phyloP scores from a whole-genome alignment of 2,797 vertebrate genomes.

The Botia almorhae region DNA sequence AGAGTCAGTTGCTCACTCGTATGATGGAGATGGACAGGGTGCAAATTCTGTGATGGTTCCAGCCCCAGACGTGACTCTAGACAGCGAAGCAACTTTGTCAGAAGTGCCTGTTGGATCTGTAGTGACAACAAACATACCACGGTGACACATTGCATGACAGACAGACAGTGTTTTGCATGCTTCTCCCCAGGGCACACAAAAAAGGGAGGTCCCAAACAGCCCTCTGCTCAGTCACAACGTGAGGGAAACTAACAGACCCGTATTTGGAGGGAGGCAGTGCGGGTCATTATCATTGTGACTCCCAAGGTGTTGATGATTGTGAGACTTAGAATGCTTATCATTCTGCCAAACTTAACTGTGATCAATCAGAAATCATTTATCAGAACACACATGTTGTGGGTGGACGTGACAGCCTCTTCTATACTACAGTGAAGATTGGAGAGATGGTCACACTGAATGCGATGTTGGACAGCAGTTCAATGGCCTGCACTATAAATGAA shows the following conservation, averaged over 20 bases:
- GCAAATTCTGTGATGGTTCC: slow-evolving; percentile 16
- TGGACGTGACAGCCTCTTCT: slow-evolving; percentile 25
- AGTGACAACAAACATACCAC: slow-evolving; percentile 38
- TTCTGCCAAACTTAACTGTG: background rate
- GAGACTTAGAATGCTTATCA: background rate
- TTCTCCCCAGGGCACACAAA: slow-evolving; percentile 34
- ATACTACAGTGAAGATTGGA: background rate
- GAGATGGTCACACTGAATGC: slow-evolving; percentile 6
- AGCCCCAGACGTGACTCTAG: background rate
- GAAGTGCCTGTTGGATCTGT: slow-evolving; percentile 31
- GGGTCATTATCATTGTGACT: slow-evolving; percentile 3
- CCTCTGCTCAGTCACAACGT: background rate
- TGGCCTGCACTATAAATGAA: slow-evolving; percentile 38
- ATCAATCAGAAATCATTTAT: background rate
- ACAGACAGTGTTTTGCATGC: slow-evolving; percentile 28
- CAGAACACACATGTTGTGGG: slow-evolving; percentile 20
- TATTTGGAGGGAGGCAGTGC: slow-evolving; percentile 21
- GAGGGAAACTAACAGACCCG: slow-evolving; percentile 4
- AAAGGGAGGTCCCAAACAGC: background rate
- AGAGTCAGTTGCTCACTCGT: background rate
- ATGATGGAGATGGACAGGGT: slow-evolving; percentile 46
- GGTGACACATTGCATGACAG: slow-evolving; percentile 35
- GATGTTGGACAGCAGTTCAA: background rate
- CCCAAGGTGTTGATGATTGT: slow-evolving; percentile 7
- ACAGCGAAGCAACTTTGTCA: background rate